phyloP scores from a whole-genome alignment of 2,113 vertebrate genomes.

The Tyto alba region DNA sequence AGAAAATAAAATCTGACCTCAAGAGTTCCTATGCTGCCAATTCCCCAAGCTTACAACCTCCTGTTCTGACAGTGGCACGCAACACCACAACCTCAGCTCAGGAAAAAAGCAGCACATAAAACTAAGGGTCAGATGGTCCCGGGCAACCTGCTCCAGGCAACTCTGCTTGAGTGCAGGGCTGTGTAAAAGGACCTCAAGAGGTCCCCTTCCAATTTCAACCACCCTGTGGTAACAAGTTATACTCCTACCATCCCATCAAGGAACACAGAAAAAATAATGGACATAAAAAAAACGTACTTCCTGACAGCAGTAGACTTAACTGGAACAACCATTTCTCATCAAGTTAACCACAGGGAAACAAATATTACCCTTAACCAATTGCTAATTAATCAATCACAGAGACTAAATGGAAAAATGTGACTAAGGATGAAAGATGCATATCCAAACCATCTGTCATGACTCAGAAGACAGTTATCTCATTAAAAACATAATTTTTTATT shows the following conservation, averaged over 20 bases:
- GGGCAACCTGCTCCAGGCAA: not conserved
- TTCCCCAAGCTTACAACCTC: not conserved
- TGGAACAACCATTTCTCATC: not conserved
- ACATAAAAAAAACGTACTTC: not conserved
- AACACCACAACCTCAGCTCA: not conserved
- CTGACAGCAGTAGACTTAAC: not conserved
- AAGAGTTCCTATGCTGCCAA: not conserved
- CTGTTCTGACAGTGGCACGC: accelerated
- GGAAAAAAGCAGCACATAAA: not conserved
- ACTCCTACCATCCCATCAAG: not conserved
- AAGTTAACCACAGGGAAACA: not conserved
- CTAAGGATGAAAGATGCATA: not conserved
- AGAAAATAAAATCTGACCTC: not conserved
- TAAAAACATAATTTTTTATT: not conserved
- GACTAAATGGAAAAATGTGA: not conserved
- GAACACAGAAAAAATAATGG: not conserved
- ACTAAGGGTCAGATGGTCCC: accelerated
- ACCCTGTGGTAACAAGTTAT: not conserved
- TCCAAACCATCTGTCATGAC: not conserved
- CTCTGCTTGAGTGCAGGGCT: not conserved
- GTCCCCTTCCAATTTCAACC: not conserved
- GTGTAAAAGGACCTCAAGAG: not conserved
- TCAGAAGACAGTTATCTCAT: not conserved
- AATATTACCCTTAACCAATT: not conserved
- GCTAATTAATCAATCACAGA: not conserved